Percentiles rank a stretch among this genome's conserved stretches.
Evolutionary conservation across 2,797 vertebrate species (phyloP).

Genomic region (Cyclopterus lumpus): DNA sequence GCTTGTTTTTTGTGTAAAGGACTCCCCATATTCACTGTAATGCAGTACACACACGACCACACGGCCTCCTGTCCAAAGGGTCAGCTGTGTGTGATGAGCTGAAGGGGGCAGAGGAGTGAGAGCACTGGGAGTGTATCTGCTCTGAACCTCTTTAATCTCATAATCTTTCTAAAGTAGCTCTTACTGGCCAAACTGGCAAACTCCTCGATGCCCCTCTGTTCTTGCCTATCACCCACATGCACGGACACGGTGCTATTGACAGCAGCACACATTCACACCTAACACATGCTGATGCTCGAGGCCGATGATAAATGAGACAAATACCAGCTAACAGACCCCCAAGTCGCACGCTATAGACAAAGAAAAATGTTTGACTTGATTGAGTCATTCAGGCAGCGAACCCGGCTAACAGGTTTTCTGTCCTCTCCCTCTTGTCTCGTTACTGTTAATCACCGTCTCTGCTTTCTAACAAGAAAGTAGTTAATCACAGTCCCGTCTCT

Average conservation of each 20-base stretch:
- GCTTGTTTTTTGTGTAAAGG: not conserved
- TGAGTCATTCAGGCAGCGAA: conserved; percentile 3
- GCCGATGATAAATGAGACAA: conserved; percentile 9
- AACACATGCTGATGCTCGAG: conserved; percentile 5
- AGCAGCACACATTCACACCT: conserved; percentile 23
- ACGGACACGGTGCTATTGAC: conserved; percentile 18
- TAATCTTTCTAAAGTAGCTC: conserved; percentile 72
- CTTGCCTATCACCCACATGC: conserved; percentile 46
- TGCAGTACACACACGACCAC: conserved; percentile 18
- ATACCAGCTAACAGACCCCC: conserved; percentile 1
- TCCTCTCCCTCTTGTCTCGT: conserved; percentile 7
- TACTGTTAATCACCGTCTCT: conserved; percentile 1
- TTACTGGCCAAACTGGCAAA: conserved; percentile 51
- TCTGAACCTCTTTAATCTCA: conserved; percentile 66
- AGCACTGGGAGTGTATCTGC: conserved; percentile 51
- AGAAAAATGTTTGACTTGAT: not conserved
- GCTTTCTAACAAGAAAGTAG: conserved; percentile 14
- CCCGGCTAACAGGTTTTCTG: not conserved
- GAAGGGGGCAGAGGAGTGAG: conserved; percentile 35
- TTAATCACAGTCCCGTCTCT: not conserved
- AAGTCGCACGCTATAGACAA: conserved; percentile 16
- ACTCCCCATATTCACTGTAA: not conserved
- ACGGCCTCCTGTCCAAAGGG: conserved; percentile 12
- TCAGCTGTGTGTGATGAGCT: conserved; percentile 38
- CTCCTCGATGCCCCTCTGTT: conserved; percentile 35